Conservation (phyloP, 2,888 invertebrate genomes). For the Boloria euphrosyne region DNA sequence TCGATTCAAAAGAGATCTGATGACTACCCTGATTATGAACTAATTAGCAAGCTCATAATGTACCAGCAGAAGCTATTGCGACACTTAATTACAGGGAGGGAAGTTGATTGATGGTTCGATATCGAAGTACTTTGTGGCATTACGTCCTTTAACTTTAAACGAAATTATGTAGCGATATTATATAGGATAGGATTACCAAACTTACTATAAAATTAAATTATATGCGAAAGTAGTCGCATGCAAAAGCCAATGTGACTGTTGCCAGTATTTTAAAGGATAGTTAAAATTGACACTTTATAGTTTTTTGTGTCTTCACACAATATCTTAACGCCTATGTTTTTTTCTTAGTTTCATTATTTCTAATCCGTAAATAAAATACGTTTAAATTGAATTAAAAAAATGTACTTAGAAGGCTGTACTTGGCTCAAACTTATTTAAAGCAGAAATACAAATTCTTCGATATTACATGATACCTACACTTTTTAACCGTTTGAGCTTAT, state of each 20-base stretch:
- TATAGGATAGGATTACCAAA: conserved; percentile 13
- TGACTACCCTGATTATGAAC: conserved; percentile 36
- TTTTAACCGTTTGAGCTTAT: background rate
- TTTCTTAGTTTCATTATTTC: no score
- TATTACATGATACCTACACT: no score
- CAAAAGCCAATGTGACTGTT: background rate
- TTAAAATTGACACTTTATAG: no score
- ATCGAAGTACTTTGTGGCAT: conserved; percentile 26
- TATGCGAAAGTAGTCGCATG: background rate
- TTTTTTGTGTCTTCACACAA: no score
- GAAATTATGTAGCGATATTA: conserved; percentile 27
- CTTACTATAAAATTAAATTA: background rate
- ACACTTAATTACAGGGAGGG: conserved; percentile 41
- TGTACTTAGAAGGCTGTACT: no score
- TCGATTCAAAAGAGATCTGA: conserved; percentile 33
- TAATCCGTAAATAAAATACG: no score
- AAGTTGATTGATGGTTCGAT: conserved; percentile 42
- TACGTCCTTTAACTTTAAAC: conserved; percentile 20
- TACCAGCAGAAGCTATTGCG: conserved; percentile 24
- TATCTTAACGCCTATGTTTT: no score
- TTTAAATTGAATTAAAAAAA: no score
- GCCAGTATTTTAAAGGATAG: no score
- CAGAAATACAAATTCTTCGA: no score
- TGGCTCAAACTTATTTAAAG: no score
- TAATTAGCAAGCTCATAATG: conserved; percentile 37